phyloP scores from a whole-genome alignment of 1,140 invertebrate genomes.

The Ostrea denselamellosa region DNA sequence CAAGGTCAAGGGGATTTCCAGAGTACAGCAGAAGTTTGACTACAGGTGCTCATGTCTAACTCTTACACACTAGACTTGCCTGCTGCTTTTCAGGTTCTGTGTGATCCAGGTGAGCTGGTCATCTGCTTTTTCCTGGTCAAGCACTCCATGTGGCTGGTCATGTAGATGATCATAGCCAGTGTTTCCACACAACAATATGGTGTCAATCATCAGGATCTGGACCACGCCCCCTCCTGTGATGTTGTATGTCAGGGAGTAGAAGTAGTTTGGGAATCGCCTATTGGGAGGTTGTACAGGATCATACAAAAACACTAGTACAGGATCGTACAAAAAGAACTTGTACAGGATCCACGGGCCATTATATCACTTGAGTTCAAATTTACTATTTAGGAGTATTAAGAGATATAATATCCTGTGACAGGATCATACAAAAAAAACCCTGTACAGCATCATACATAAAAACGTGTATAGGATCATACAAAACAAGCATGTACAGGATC shows the following conservation, averaged over 20 bases:
- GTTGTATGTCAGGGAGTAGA: slow-evolving; percentile 75
- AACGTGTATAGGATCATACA: too few relatives aligned
- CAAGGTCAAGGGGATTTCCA: too few relatives aligned
- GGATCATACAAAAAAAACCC: too few relatives aligned
- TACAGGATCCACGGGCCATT: too few relatives aligned
- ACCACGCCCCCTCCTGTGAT: slow-evolving; percentile 65
- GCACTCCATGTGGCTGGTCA: slow-evolving; percentile 63
- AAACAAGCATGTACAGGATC: slow-evolving; percentile 72
- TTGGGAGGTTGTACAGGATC: too few relatives aligned
- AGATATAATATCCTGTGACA: too few relatives aligned
- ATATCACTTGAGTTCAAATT: too few relatives aligned
- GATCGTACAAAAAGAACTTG: too few relatives aligned
- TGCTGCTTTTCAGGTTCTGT: slow-evolving; percentile 68
- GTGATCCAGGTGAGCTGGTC: slow-evolving; percentile 80
- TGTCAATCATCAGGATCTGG: slow-evolving; percentile 80
- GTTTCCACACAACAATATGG: slow-evolving; percentile 79
- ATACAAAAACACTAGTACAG: too few relatives aligned
- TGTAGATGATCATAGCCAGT: slow-evolving; percentile 66
- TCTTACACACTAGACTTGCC: slow-evolving; percentile 16
- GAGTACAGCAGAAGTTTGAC: too few relatives aligned
- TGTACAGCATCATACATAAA: too few relatives aligned
- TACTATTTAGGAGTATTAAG: too few relatives aligned
- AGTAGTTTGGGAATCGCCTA: slow-evolving; percentile 79
- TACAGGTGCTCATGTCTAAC: not conserved
- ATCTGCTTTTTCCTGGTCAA: slow-evolving; percentile 64